phyloP scores from a whole-genome alignment of 1,140 invertebrate genomes.

The Choristoneura fumiferana region DNA sequence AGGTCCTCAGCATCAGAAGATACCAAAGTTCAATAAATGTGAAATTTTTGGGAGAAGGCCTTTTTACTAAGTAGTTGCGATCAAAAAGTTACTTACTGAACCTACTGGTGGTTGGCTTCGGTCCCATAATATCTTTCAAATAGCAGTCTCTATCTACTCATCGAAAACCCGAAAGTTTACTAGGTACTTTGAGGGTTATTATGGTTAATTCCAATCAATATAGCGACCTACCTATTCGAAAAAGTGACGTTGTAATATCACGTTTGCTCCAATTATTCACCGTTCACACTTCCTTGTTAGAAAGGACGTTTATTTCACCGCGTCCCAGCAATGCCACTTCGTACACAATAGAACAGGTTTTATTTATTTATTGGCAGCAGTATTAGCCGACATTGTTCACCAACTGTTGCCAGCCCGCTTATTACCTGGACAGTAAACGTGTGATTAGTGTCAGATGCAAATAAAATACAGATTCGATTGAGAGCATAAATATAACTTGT shows the following conservation, averaged over 20 bases:
- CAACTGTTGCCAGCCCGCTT: not conserved
- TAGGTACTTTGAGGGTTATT: too few relatives aligned
- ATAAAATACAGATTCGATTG: slow-evolving; percentile 14
- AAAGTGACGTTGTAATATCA: slow-evolving; percentile 39
- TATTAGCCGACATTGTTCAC: slow-evolving; percentile 23
- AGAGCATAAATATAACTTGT: slow-evolving; percentile 2
- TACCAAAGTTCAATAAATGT: too few relatives aligned
- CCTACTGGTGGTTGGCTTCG: too few relatives aligned
- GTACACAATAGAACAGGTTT: slow-evolving; percentile 35
- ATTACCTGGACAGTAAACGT: slow-evolving; percentile 4
- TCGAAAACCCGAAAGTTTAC: too few relatives aligned
- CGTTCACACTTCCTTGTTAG: slow-evolving; percentile 47
- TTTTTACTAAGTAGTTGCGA: too few relatives aligned
- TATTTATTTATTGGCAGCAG: slow-evolving; percentile 38
- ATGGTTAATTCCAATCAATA: too few relatives aligned
- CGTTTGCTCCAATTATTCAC: slow-evolving; percentile 41
- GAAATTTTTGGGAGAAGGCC: too few relatives aligned
- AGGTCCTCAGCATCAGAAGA: too few relatives aligned
- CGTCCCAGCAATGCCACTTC: slow-evolving; percentile 41
- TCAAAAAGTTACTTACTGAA: too few relatives aligned
- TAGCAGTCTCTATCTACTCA: too few relatives aligned
- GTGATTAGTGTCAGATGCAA: not conserved
- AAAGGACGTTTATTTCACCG: slow-evolving; percentile 42
- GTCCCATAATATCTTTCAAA: too few relatives aligned
- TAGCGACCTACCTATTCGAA: too few relatives aligned